Evolutionary conservation across 2,888 invertebrate species (phyloP).

Genomic region (Plebejus argus): DNA sequence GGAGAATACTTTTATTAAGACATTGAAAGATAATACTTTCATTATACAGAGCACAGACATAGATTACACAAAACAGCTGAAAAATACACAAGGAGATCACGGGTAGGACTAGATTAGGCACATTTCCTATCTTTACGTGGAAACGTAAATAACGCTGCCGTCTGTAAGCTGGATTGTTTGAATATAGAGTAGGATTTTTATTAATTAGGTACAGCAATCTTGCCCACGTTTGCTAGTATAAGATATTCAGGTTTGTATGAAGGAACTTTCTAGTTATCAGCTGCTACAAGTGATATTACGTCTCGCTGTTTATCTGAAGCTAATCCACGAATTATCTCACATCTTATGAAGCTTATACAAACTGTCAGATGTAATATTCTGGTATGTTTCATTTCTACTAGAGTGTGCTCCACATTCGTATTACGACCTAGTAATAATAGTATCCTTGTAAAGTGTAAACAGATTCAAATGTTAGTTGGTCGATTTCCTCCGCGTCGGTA

Average conservation of each 20-base stretch:
- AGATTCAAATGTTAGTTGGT: background rate
- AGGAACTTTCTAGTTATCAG: background rate
- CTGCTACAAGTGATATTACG: conserved; percentile 8
- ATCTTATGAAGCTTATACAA: conserved; percentile 28
- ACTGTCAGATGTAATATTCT: conserved; percentile 30
- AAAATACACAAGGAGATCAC: background rate
- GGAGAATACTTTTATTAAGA: background rate
- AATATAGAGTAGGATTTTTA: no score
- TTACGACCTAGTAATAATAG: background rate
- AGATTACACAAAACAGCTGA: background rate
- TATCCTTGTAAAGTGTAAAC: background rate
- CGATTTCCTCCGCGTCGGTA: background rate
- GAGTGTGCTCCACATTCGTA: conserved; percentile 20
- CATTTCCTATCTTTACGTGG: background rate
- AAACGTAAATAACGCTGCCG: background rate
- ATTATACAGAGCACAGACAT: background rate
- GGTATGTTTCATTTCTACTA: conserved; percentile 28
- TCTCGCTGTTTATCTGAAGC: conserved; percentile 23
- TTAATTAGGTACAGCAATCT: background rate
- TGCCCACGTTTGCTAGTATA: background rate
- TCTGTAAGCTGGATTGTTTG: no score
- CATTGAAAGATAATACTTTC: background rate
- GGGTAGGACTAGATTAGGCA: background rate
- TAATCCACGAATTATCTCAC: conserved; percentile 23
- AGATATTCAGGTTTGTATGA: background rate